Conservation (phyloP, 2,888 invertebrate genomes). For the Shargacucullia verbasci region DNA sequence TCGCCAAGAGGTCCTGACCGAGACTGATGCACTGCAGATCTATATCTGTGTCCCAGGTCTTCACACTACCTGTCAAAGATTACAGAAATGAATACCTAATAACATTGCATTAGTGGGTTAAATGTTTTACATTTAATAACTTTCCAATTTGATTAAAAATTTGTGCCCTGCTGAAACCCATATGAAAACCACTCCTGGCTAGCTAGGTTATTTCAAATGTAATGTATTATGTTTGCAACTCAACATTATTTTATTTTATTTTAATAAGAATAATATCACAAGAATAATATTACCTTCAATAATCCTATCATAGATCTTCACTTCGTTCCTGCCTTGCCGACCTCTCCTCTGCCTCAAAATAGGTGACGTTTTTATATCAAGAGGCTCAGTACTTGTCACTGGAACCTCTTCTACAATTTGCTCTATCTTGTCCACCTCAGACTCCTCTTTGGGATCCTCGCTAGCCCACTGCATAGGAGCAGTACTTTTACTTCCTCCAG, state of each 20-base stretch:
- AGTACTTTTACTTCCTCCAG: slow-evolving; percentile 56
- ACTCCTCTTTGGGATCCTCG: slow-evolving; percentile 51
- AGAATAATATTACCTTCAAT: slow-evolving; percentile 78
- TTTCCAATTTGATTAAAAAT: too few relatives aligned
- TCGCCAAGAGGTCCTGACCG: slow-evolving; percentile 89
- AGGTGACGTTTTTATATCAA: slow-evolving; percentile 83
- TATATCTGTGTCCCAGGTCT: slow-evolving; percentile 90
- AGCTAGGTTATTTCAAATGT: too few relatives aligned
- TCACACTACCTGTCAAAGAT: slow-evolving; percentile 76
- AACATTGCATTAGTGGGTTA: neutral
- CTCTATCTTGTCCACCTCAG: slow-evolving; percentile 45
- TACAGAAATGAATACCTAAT: neutral
- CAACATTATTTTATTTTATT: too few relatives aligned
- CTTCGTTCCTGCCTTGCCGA: slow-evolving; percentile 82
- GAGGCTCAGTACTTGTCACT: slow-evolving; percentile 66
- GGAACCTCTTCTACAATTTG: slow-evolving; percentile 63
- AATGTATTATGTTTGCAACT: too few relatives aligned
- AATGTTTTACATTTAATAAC: too few relatives aligned
- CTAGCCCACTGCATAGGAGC: slow-evolving; percentile 59
- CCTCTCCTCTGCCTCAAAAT: slow-evolving; percentile 78
- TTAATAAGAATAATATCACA: too few relatives aligned
- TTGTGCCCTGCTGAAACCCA: too few relatives aligned
- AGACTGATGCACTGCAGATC: slow-evolving; percentile 90
- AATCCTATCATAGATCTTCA: slow-evolving; percentile 86
- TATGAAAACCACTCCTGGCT: too few relatives aligned